These are phyloP conservation scores for Yponomeuta plumbellus DNA, from an alignment of 2,888 invertebrate species.

Conservation along the genomic window DNA sequence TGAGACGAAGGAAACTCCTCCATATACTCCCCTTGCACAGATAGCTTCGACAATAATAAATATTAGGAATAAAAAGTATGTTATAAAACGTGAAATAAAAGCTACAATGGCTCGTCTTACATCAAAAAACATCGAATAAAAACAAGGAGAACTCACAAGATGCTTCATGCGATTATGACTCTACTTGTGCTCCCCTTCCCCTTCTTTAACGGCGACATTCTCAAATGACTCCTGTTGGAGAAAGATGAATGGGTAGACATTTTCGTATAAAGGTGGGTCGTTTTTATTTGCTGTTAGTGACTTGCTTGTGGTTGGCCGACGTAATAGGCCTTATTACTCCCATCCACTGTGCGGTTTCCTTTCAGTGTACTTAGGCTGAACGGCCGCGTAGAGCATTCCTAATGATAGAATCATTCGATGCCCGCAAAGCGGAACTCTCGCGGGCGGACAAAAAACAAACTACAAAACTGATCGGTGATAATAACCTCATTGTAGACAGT, in stretches of 20 bases:
- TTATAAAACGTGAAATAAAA: slow-evolving; percentile 32
- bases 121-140: slow-evolving; percentile 23
- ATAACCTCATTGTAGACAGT: slow-evolving; percentile 66
- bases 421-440: slow-evolving; percentile 27
- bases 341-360: slow-evolving; percentile 59
- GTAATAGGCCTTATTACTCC: slow-evolving; percentile 61
- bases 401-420: neutral
- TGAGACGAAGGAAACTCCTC: slow-evolving; percentile 34
- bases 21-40: slow-evolving; percentile 13
- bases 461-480: slow-evolving; percentile 57
- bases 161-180: slow-evolving; percentile 53
- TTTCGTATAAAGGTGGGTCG: slow-evolving; percentile 65
- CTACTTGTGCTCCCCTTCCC: slow-evolving; percentile 61
- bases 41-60: slow-evolving; percentile 55
- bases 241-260: slow-evolving; percentile 73
- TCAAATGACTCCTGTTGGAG: slow-evolving; percentile 69
- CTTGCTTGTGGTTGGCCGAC: slow-evolving; percentile 66
- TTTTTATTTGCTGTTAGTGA: slow-evolving; percentile 60
- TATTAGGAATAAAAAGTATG: slow-evolving; percentile 48
- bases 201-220: slow-evolving; percentile 68
- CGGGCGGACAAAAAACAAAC: slow-evolving; percentile 39
- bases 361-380: slow-evolving; percentile 24
- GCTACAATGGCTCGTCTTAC: slow-evolving; percentile 29
- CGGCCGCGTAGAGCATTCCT: slow-evolving; percentile 4
- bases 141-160: slow-evolving; percentile 34